Evolutionary conservation across 2,888 invertebrate genomes (phyloP).

Genomic region (Apantesis nais): DNA sequence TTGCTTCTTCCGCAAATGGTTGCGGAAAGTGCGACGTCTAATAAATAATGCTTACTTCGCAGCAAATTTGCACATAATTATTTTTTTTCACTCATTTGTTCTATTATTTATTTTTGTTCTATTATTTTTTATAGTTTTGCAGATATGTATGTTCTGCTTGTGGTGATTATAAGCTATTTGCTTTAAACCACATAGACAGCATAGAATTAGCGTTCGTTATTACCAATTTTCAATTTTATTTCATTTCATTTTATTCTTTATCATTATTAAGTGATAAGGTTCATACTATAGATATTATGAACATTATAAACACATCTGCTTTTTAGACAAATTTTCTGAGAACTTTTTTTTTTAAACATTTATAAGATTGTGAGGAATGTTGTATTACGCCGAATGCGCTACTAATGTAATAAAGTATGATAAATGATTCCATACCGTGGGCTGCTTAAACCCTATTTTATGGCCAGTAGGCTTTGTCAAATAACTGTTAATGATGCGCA

Average conservation of each 20-base stretch:
- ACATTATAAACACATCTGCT: too few relatives aligned
- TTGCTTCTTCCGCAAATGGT: conserved; percentile 45
- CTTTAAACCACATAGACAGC: not conserved
- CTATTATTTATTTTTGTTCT: conserved; percentile 22
- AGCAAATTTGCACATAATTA: conserved; percentile 39
- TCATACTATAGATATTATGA: too few relatives aligned
- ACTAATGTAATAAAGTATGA: conserved; percentile 28
- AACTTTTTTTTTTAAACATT: conserved; percentile 2
- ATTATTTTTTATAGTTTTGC: conserved; percentile 28
- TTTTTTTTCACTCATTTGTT: conserved; percentile 28
- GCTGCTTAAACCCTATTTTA: not conserved
- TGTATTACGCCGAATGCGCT: conserved; percentile 3
- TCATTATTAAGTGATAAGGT: too few relatives aligned
- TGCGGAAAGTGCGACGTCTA: conserved; percentile 47
- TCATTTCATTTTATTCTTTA: too few relatives aligned
- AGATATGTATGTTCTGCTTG: conserved; percentile 12
- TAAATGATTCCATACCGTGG: conserved; percentile 27
- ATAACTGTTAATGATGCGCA: not conserved
- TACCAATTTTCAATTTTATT: too few relatives aligned
- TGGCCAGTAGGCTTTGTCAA: not conserved
- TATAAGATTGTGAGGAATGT: conserved; percentile 28
- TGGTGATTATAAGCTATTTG: not conserved
- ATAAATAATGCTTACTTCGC: conserved; percentile 39
- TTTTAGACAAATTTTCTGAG: not conserved
- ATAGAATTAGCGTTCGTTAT: not conserved